Evolutionary conservation across 2,888 invertebrate species (phyloP).

Genomic region (Ellobium chinense): DNA sequence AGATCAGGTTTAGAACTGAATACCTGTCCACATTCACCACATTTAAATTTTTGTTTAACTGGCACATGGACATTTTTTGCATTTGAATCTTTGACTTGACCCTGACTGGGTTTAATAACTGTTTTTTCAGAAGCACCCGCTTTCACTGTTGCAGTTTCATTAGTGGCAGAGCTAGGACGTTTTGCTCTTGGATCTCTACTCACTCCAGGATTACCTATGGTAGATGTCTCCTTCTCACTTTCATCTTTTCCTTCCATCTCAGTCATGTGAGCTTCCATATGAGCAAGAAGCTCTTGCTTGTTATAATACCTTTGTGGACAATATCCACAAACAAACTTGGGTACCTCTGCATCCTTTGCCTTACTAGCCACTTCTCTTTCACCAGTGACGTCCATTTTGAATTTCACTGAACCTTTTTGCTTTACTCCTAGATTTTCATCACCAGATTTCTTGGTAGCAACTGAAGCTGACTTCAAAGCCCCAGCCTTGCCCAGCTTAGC

Average conservation of each 20-base stretch:
- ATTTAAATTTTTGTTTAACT: slow-evolving; percentile 29
- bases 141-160: background rate
- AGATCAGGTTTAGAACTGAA: slow-evolving; percentile 36
- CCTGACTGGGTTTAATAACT: background rate
- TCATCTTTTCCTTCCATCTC: slow-evolving; percentile 39
- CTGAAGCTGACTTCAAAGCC: background rate
- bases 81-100: slow-evolving; percentile 5
- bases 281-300: slow-evolving; percentile 38
- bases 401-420: slow-evolving; percentile 24
- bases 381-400: background rate
- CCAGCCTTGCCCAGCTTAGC: background rate
- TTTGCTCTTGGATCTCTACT: slow-evolving; percentile 21
- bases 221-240: background rate
- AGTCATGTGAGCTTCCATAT: slow-evolving; percentile 43
- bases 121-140: background rate
- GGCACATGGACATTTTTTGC: background rate
- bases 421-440: background rate
- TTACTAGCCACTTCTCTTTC: background rate
- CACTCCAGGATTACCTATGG: background rate
- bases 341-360: background rate
- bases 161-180: background rate
- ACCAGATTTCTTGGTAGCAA: slow-evolving; percentile 4
- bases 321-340: slow-evolving; percentile 45
- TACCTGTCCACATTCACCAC: slow-evolving; percentile 44
- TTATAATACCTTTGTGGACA: slow-evolving; percentile 45